Evolutionary conservation across 2,888 invertebrate species (phyloP).

Genomic region (Mythimna vitellina): DNA sequence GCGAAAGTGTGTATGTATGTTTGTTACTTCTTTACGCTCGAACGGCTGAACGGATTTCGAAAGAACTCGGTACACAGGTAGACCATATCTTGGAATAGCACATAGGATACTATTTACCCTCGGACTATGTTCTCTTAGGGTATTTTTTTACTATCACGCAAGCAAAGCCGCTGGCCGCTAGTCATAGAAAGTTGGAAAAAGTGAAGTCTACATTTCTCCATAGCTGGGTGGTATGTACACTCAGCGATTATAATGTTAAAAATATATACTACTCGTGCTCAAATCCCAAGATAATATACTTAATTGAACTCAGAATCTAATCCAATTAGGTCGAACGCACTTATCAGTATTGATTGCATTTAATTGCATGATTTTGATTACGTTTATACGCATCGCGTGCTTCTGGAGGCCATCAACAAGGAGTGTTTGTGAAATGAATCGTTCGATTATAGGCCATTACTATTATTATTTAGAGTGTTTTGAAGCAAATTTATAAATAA

Average conservation of each 20-base stretch:
- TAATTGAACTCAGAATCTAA: slow-evolving; percentile 51
- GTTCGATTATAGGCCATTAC: slow-evolving; percentile 18
- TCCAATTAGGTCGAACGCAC: slow-evolving; percentile 44
- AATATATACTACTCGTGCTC: slow-evolving; percentile 4
- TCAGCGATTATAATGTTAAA: neutral
- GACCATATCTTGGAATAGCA: no score
- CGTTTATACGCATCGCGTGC: slow-evolving; percentile 54
- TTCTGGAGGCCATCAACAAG: slow-evolving; percentile 28
- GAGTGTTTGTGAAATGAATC: slow-evolving; percentile 51
- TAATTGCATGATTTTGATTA: slow-evolving; percentile 53
- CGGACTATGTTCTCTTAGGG: no score
- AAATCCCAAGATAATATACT: slow-evolving; percentile 48
- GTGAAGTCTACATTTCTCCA: neutral
- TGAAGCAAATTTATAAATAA: slow-evolving; percentile 23
- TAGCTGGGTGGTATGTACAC: no score
- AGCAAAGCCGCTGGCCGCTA: no score
- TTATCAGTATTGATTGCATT: slow-evolving; percentile 51
- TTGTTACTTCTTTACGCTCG: no score
- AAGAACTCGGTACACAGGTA: no score
- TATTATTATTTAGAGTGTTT: slow-evolving; percentile 42
- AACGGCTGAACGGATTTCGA: no score
- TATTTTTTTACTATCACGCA: no score
- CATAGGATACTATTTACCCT: no score
- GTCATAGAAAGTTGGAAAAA: neutral
- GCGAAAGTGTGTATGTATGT: no score